Percentiles rank a stretch among this genome's conserved stretches.
Conservation (phyloP, 2,113 vertebrate genomes). For the Centropus bengalensis region DNA sequence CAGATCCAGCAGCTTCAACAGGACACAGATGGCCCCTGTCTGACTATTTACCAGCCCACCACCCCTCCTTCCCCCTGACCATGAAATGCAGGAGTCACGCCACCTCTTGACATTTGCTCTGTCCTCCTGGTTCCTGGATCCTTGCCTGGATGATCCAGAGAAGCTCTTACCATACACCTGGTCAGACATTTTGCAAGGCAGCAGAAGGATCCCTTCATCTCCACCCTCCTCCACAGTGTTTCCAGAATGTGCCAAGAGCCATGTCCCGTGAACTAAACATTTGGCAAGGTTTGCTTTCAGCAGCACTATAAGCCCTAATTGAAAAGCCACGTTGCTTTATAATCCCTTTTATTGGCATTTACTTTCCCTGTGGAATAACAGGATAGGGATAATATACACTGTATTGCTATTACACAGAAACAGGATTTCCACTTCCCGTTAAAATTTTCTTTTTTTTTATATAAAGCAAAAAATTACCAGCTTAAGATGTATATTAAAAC, state of each 20-base stretch:
- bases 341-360: constrained; percentile 37
- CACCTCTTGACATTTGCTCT: neutral
- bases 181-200: rapidly evolving
- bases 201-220: neutral
- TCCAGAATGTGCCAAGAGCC: neutral
- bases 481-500: neutral
- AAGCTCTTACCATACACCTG: neutral
- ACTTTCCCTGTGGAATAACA: neutral
- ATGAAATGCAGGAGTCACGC: neutral
- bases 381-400: neutral
- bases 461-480: neutral
- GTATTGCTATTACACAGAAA: neutral
- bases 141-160: neutral
- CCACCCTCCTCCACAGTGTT: neutral
- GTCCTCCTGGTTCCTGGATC: too few species aligned
- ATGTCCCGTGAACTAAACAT: neutral
- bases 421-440: neutral
- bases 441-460: neutral
- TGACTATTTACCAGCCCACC: neutral
- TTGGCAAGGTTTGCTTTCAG: neutral
- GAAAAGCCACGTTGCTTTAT: constrained; percentile 15
- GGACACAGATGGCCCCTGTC: neutral
- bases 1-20: neutral
- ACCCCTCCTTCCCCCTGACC: neutral
- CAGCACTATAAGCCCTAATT: neutral